Conservation (phyloP, 2,797 vertebrate species). For the Mormyrus hasselquistii region DNA sequence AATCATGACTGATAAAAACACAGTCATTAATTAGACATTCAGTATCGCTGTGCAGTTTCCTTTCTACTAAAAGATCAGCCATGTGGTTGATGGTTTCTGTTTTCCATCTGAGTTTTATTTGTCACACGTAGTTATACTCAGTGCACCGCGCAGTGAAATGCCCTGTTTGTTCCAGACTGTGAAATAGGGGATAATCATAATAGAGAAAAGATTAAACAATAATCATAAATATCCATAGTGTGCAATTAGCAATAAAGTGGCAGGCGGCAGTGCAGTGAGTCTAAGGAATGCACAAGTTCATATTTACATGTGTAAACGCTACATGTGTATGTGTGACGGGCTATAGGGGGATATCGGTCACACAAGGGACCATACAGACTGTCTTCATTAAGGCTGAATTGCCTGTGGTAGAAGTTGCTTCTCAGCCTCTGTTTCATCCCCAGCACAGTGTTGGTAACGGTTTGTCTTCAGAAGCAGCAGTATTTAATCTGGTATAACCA, state of each 20-base stretch:
- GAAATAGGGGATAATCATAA: background rate
- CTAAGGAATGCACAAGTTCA: background rate
- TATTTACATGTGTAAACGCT: background rate
- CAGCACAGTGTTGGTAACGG: background rate
- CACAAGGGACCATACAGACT: background rate
- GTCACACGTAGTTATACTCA: background rate
- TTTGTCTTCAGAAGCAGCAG: background rate
- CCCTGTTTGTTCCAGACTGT: background rate
- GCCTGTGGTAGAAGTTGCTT: background rate
- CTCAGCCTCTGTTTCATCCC: background rate
- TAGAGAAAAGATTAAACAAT: background rate
- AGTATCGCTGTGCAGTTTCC: background rate
- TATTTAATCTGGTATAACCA: background rate
- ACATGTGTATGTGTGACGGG: background rate
- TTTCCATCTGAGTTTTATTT: background rate
- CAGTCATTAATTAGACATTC: background rate
- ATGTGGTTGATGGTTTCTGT: background rate
- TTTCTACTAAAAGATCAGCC: background rate
- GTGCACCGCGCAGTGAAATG: background rate
- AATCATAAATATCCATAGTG: background rate
- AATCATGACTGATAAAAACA: background rate
- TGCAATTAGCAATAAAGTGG: background rate
- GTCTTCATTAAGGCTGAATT: background rate
- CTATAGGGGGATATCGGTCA: background rate
- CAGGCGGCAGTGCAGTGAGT: background rate